Evolutionary conservation across 2,113 vertebrate species (phyloP), one percentile per base, ranked within the genome.

Genomic region (Telmatochromis sp.): DNA sequence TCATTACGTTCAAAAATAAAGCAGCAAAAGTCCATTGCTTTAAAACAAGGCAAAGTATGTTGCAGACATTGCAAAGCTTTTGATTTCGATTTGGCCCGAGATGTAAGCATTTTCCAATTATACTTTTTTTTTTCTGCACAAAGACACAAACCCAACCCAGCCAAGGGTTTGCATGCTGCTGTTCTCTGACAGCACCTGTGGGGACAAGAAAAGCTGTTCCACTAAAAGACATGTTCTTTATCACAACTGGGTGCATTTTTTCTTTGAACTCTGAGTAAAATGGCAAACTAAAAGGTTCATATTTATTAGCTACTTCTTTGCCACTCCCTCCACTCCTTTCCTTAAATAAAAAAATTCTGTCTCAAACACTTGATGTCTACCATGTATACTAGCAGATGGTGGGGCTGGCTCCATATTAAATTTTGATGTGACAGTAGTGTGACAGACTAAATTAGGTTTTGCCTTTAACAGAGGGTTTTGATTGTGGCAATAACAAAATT

Each of bases 1-100:
- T 83, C 86, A 73, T 42, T 51, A 23, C 35, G 78, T 73, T 88
- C 33, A 91, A 83, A 90, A 90, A 89, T 58, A 88, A 80, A 50
- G 40, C 82, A 87, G 71, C 78, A 65, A 65, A 82, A 45, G 50
- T 81, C 60, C 21, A 40, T 26, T 8, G 21, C 23, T 57, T 51
- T 73, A 26, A 71, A 57, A 87, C 9, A 50, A 80, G 42, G 3
- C 81, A 9, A 75, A 80, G 4, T 19, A 40, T 40, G 55, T n/a
- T 7, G 5, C 55, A 80, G 75, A n/a, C 15, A 50, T 28, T 35
- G 7, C 57, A 50, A 45, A 40, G 40, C 8, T 51, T 81, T 82
- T 11, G 5, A 54, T 60, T 31, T 21, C 3, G 17, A 33, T 88
- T 79, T 87, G 78, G 53, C 17, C 23, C 7, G 7, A 50, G 19